These are phyloP conservation scores for Fopius arisanus DNA, from an alignment of 1,140 invertebrate species.

Conservation along the genomic window DNA sequence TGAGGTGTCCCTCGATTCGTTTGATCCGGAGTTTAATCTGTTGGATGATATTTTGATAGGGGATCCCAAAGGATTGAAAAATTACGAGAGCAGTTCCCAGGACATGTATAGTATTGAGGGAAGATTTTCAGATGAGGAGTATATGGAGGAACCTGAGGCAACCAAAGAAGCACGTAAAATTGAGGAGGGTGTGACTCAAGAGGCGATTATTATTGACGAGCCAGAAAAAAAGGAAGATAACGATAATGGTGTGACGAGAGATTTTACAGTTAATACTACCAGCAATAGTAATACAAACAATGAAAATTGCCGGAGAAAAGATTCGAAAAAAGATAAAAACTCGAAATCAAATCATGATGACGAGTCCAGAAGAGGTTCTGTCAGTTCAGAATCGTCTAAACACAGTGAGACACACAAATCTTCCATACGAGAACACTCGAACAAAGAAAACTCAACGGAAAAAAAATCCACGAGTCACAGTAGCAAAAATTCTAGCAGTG, in stretches of 20 bases:
- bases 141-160: constrained; percentile 19
- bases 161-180: constrained; percentile 12
- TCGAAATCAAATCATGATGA: constrained; percentile 15
- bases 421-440: constrained; percentile 30
- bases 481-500: constrained; percentile 23
- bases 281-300: constrained; percentile 34
- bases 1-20: constrained; percentile 53
- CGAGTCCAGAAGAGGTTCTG: neutral
- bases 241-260: too few species aligned
- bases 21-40: constrained; percentile 57
- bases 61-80: constrained; percentile 24
- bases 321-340: neutral
- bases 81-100: constrained; percentile 34
- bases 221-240: constrained; percentile 33
- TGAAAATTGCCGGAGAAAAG: constrained; percentile 29
- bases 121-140: constrained; percentile 21
- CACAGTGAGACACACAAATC: constrained; percentile 3
- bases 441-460: constrained; percentile 30
- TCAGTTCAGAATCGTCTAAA: constrained; percentile 3
- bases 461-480: constrained; percentile 10
- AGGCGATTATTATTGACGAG: constrained; percentile 17
- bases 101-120: neutral
- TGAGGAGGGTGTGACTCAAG: neutral
- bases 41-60: constrained; percentile 46
- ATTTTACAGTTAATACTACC: too few species aligned